These are phyloP conservation scores for Amblyjoppa proteus DNA, from an alignment of 2,888 invertebrate species.

Conservation along the genomic window DNA sequence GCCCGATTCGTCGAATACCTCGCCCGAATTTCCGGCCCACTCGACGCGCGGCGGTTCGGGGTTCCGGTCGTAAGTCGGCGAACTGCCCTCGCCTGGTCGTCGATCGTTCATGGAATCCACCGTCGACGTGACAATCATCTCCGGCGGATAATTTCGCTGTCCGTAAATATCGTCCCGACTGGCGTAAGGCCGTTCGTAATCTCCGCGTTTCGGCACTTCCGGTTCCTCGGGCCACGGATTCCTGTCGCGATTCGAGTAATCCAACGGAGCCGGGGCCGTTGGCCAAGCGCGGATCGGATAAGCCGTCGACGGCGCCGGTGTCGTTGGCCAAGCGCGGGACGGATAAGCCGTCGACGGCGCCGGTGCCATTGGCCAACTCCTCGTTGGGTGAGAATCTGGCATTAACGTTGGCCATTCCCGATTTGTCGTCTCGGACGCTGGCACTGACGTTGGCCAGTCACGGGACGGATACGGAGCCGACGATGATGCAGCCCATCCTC, in stretches of 20 bases:
- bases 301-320: constrained; percentile 34
- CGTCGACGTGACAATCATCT: neutral
- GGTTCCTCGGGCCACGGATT: constrained; percentile 6
- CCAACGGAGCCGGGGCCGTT: constrained; percentile 26
- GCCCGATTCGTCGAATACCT: constrained; percentile 48
- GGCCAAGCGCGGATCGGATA: constrained; percentile 30
- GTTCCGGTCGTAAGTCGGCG: constrained; percentile 10
- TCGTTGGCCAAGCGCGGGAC: constrained; percentile 23
- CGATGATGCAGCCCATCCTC: constrained; percentile 46
- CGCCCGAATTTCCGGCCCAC: constrained; percentile 50
- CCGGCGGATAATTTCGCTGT: constrained; percentile 11
- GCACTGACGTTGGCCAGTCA: constrained; percentile 37
- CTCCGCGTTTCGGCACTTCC: neutral
- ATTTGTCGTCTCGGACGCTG: constrained; percentile 17
- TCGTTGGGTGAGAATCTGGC: constrained; percentile 40
- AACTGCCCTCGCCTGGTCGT: constrained; percentile 2
- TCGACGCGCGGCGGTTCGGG: constrained; percentile 26
- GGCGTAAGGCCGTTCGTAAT: neutral
- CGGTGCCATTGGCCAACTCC: constrained; percentile 34
- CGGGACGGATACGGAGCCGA: constrained; percentile 50
- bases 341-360: constrained; percentile 42
- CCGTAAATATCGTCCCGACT: constrained; percentile 37
- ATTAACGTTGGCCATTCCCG: constrained; percentile 29
- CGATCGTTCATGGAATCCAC: neutral
- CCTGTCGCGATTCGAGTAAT: constrained; percentile 37